Evolutionary conservation across 2,113 vertebrate genomes (phyloP).

Genomic region (Hippolais icterina): DNA sequence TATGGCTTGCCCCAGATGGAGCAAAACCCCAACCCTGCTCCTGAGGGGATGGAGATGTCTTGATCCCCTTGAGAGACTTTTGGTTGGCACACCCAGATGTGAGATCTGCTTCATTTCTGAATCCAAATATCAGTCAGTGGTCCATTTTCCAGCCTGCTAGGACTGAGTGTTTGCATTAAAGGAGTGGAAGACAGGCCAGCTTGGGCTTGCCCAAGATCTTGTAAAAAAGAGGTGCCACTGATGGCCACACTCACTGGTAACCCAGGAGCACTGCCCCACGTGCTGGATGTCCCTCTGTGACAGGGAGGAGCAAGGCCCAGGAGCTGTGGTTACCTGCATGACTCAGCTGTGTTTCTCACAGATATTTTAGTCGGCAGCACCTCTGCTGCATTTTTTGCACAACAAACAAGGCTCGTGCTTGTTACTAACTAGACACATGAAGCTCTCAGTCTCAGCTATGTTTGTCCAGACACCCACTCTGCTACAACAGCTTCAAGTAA

Average conservation of each 20-base stretch:
- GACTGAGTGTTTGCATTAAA: background rate
- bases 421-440: background rate
- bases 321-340: background rate
- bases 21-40: background rate
- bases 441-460: background rate
- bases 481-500: background rate
- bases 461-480: background rate
- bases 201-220: background rate
- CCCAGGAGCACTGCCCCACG: accelerated
- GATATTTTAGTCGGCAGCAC: background rate
- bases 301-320: background rate
- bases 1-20: background rate
- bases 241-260: accelerated
- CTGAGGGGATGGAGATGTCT: background rate
- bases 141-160: background rate
- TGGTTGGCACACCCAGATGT: background rate
- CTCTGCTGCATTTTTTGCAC: background rate
- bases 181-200: background rate
- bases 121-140: accelerated
- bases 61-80: background rate
- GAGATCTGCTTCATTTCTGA: background rate
- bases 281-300: background rate
- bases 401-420: background rate
- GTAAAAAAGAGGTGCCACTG: background rate
- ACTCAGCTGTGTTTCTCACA: background rate